Evolutionary conservation across 2,888 invertebrate species (phyloP).

Genomic region (Eutolmus rufibarbis): DNA sequence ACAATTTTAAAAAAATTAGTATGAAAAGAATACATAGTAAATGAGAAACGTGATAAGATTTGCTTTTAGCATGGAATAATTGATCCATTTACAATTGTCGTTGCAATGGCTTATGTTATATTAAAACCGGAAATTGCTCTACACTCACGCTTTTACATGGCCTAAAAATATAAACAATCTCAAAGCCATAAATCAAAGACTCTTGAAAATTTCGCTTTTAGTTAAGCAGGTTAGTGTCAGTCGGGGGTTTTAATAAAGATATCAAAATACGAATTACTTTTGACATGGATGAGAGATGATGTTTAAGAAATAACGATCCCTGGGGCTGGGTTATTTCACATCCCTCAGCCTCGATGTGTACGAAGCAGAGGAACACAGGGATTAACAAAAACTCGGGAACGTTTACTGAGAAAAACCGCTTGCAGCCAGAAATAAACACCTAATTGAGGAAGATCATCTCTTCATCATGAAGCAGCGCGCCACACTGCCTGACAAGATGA

Average conservation of each 20-base stretch:
- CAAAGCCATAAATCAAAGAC: constrained; percentile 26
- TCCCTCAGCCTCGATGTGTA: constrained; percentile 3
- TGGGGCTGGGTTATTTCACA: neutral
- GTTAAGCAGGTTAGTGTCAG: constrained; percentile 15
- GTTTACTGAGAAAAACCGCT: neutral
- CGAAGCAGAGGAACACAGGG: constrained; percentile 1
- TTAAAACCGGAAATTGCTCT: neutral
- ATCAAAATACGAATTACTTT: constrained; percentile 34
- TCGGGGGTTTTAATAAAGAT: neutral
- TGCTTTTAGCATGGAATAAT: neutral
- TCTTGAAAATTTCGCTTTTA: neutral
- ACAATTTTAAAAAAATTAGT: too few relatives aligned
- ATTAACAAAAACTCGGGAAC: neutral
- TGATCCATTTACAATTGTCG: neutral
- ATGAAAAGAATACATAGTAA: too few relatives aligned
- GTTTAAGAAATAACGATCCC: constrained; percentile 4
- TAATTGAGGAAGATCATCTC: constrained; percentile 41
- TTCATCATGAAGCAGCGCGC: constrained; percentile 37
- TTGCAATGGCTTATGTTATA: neutral
- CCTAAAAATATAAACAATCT: neutral
- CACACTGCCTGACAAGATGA: constrained; percentile 32
- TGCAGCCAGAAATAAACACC: constrained; percentile 37
- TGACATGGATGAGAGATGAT: constrained; percentile 31
- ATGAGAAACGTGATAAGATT: too few relatives aligned
- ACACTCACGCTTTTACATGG: neutral